These are phyloP conservation scores for Callorhinus ursinus DNA, from an alignment of 2,113 vertebrate genomes.

Conservation along the genomic window DNA sequence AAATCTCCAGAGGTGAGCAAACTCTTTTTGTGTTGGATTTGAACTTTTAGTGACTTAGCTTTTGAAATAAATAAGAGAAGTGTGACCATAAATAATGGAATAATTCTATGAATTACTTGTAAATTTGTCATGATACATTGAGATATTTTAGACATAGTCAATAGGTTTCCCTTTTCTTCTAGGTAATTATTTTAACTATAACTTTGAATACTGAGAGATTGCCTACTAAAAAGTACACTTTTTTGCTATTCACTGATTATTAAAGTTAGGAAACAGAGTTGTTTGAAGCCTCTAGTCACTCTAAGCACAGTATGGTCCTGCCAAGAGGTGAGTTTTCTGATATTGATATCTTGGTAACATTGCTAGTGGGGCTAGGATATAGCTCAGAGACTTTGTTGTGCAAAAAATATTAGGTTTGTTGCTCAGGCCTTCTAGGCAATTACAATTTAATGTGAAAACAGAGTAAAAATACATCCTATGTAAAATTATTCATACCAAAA, in stretches of 20 bases:
- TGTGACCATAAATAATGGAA: not conserved
- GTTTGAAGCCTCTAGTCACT: not conserved
- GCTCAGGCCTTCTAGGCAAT: not conserved
- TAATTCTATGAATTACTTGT: conserved; percentile 18
- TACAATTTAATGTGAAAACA: conserved; percentile 33
- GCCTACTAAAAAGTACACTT: not conserved
- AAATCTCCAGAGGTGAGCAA: conserved; percentile 85
- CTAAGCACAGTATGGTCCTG: not conserved
- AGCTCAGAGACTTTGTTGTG: conserved; percentile 1
- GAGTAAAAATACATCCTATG: not conserved
- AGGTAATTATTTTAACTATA: conserved; percentile 42
- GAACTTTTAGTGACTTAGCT: conserved; percentile 7
- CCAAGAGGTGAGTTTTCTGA: not conserved
- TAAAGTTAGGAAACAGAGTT: conserved; percentile 31
- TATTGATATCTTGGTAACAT: conserved; percentile 13
- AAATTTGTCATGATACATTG: not conserved
- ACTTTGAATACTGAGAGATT: conserved; percentile 30
- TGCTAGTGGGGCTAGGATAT: conserved; percentile 1
- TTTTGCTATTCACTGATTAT: not conserved
- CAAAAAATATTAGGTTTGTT: conserved; percentile 39
- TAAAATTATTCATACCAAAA: conserved; percentile 23
- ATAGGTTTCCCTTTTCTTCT: conserved; percentile 10
- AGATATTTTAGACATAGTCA: conserved; percentile 24
- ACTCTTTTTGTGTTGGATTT: not conserved
- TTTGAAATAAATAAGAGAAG: conserved; percentile 47